Evolutionary conservation across 1,140 invertebrate genomes (phyloP).

Genomic region (Procambarus virginalis): DNA sequence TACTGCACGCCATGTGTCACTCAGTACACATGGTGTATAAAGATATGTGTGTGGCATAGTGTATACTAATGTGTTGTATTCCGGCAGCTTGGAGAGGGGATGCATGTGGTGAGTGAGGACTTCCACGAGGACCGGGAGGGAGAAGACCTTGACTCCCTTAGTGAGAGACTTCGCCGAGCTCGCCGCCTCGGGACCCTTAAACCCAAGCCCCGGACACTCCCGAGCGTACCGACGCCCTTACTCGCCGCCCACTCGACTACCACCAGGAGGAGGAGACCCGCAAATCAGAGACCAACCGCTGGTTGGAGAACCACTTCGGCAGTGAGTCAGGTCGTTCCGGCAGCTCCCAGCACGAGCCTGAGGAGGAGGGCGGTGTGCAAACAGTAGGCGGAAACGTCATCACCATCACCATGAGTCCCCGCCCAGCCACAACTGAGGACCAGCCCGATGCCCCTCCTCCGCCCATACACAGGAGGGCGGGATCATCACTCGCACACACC

Average conservation of each 20-base stretch:
- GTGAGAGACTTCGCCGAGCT: slow-evolving; percentile 81
- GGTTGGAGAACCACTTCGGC: slow-evolving; percentile 91
- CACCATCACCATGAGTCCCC: slow-evolving; percentile 69
- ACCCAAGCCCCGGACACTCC: slow-evolving; percentile 74
- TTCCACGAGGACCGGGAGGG: slow-evolving; percentile 76
- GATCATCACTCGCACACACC: slow-evolving; percentile 2
- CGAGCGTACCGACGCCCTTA: slow-evolving; percentile 85
- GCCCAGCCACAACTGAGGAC: slow-evolving; percentile 62
- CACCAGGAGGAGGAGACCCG: slow-evolving; percentile 91
- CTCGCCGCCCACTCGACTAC: slow-evolving; percentile 85
- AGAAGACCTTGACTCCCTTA: slow-evolving; percentile 81
- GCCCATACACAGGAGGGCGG: not conserved
- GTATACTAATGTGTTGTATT: not conserved
- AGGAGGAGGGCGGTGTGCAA: slow-evolving; percentile 53
- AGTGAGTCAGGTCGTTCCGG: slow-evolving; percentile 77
- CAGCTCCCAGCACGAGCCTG: slow-evolving; percentile 57
- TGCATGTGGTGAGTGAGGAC: slow-evolving; percentile 72
- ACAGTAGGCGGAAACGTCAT: slow-evolving; percentile 65
- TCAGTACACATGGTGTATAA: too few species aligned
- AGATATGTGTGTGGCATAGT: too few species aligned
- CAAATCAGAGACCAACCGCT: slow-evolving; percentile 90
- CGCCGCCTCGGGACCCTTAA: slow-evolving; percentile 73
- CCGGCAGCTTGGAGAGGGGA: slow-evolving; percentile 72
- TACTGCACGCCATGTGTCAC: too few species aligned
- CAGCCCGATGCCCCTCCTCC: slow-evolving; percentile 39